These are phyloP conservation scores for Hydrotaea diabolus DNA, from an alignment of 2,888 invertebrate genomes.

Conservation along the genomic window DNA sequence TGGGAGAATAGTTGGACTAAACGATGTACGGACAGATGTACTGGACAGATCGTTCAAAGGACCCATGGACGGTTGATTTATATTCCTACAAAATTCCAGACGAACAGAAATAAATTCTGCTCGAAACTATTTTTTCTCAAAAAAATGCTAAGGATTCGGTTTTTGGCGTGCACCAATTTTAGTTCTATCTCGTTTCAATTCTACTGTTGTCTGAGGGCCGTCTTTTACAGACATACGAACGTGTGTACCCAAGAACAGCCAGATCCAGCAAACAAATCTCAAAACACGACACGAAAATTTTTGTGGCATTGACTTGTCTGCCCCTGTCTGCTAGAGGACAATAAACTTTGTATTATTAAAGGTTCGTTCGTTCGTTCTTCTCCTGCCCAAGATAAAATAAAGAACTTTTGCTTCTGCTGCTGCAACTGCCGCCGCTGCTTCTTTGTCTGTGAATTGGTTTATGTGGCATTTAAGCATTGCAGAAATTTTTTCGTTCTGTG, in stretches of 20 bases:
- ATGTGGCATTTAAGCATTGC: neutral
- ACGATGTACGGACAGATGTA: no score
- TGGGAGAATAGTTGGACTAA: no score
- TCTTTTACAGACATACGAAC: neutral
- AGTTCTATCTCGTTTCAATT: no score
- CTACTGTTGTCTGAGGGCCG: neutral
- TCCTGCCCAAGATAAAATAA: neutral
- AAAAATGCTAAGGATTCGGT: no score
- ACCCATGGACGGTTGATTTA: no score
- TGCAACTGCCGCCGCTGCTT: neutral
- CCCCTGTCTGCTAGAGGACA: constrained; percentile 69
- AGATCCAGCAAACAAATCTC: neutral
- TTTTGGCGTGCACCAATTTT: no score
- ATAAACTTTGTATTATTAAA: constrained; percentile 68
- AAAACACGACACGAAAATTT: constrained; percentile 26
- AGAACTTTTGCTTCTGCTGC: constrained; percentile 1
- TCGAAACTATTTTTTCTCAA: no score
- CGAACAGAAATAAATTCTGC: no score
- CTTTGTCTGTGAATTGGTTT: constrained; percentile 14
- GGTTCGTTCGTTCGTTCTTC: constrained; percentile 15
- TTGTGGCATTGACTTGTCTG: constrained; percentile 70
- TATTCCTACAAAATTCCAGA: no score
- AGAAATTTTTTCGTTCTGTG: constrained; percentile 4
- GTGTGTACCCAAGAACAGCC: neutral
- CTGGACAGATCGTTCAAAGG: no score